Base-by-base conservation (phyloP, 2,797 vertebrate species). In the Acanthiza pusilla region DNA sequence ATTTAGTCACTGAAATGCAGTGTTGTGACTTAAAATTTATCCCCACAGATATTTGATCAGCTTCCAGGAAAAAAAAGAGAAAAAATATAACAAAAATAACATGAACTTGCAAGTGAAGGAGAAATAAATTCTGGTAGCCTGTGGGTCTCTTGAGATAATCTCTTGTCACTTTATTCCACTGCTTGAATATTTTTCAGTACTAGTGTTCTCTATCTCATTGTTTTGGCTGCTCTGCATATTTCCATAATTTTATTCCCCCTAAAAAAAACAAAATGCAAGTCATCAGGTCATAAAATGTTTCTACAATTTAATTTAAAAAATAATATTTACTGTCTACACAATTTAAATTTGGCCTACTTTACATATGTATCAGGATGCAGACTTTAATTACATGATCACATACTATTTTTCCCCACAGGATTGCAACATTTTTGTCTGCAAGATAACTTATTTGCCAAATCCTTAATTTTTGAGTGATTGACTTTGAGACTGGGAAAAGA, bases 261-360 rank as follows among this genome's bases (percentile, higher is more conserved):
- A 94, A 90, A 94, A 85, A 84, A 95, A 94, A 92, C 60, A 57
- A 63, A n/a, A 86, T 84, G 47, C 72, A 84, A 93, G 82, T 95
- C 85, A 95, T 74, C 76, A 85, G 42, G 43, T 93, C 93, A 89
- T 95, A 94, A 97, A 97, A 94, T 81, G 18, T 85, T 92, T 93
- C 75, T 91, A 92, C 61, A 76, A 76, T 91, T 91, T 94, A 65
- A 88, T 93, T 84, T 67, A 14, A 89, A 94, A 94, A 93, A 93
- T 83, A 94, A 87, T 94, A 96, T 96, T 93, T 96, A 93, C 82
- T 93, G 68, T 94, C 94, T 92, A 65, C 57, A 61, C 32, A 53
- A 62, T 65, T 87, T 81, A 72, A 70, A 73, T 93, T 84, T 95
- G 85, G 55, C 60, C 54, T 84, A 45, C 43, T 92, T 77, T 74